Evolutionary conservation across 2,888 invertebrate species (phyloP), one percentile per base, ranked within the genome.

Genomic region (Agrochola circellaris): DNA sequence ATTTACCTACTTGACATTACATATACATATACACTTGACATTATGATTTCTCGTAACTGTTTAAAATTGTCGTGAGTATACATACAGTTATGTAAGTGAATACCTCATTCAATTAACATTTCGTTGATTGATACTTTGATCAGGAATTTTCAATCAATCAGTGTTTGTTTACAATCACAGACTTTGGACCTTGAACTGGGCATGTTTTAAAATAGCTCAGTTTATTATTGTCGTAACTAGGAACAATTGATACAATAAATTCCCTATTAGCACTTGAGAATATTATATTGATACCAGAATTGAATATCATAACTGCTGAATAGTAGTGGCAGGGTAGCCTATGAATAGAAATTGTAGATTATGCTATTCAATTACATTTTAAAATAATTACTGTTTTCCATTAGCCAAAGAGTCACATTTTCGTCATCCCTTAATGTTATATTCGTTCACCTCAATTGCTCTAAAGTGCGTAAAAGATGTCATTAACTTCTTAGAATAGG

Each of bases 201-300:
- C 71, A 48, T 17, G 45, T 70, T 75, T 83, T 77, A 83, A 86
- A 83, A 83, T 83, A 86, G 69, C 54, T 34, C 17, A 5, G 38
- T 51, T 56, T 68, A 72, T 70, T 83, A 73, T 15, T 60, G 66
- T n/a, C 72, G 0, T 58, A 77, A 70, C 51, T 42, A 70, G 58
- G 54, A 67, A 48, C 84, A 86, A 86, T 83, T 83, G 83, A 60
- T 4, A 26, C 38, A 48, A 70, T 82, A 45, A 69, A 86, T 77
- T 45, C 48, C 20, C 48, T 66, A 56, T 54, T 26, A 60, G 26
- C 58, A 56, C 7, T 48, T 60, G 34, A 69, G 58, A 67, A 71
- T 48, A 84, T 5, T 66, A n/a, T 26, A 54, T 61, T 51, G 81
- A 51, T 51, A 85, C n/a, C n/a, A 61, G 23, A 58, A 65, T 69